These are phyloP conservation scores for Alloplasta piceator DNA, from an alignment of 2,888 invertebrate species.

Conservation along the genomic window DNA sequence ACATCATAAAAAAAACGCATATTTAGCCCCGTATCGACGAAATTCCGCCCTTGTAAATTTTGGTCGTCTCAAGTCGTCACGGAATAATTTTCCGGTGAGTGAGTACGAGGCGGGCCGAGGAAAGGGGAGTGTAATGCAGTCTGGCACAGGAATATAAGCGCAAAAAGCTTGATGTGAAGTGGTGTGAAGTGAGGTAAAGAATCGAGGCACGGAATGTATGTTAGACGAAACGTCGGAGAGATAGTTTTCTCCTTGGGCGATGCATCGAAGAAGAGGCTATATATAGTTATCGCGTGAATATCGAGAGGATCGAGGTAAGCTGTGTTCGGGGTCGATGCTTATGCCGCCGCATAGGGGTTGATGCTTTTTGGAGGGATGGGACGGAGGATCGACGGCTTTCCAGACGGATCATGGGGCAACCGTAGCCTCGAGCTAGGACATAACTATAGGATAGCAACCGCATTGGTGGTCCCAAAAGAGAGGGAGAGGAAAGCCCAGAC, in stretches of 20 bases:
- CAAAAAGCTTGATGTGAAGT: slow-evolving; percentile 49
- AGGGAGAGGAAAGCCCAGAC: slow-evolving; percentile 38
- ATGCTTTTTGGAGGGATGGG: slow-evolving; percentile 35
- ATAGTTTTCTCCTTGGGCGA: background rate
- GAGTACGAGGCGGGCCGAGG: slow-evolving; percentile 45
- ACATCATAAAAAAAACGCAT: too few relatives aligned
- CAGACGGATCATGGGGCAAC: slow-evolving; percentile 41
- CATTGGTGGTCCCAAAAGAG: background rate
- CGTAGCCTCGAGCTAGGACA: slow-evolving; percentile 22
- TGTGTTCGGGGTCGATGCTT: slow-evolving; percentile 33
- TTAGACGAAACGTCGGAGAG: slow-evolving; percentile 41
- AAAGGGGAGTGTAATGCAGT: slow-evolving; percentile 14
- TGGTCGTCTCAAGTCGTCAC: slow-evolving; percentile 51
- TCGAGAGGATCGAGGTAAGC: slow-evolving; percentile 31
- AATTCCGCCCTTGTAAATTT: background rate
- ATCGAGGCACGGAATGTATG: slow-evolving; percentile 60
- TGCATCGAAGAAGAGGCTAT: slow-evolving; percentile 14
- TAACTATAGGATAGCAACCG: slow-evolving; percentile 3
- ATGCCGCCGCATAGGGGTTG: slow-evolving; percentile 43
- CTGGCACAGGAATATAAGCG: slow-evolving; percentile 5
- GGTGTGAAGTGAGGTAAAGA: slow-evolving; percentile 60
- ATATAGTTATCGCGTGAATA: slow-evolving; percentile 30
- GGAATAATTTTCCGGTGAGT: slow-evolving; percentile 76
- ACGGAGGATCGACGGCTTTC: slow-evolving; percentile 50
- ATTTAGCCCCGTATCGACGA: background rate